Conservation (phyloP, 2,113 vertebrate genomes). For the Scortum barcoo region DNA sequence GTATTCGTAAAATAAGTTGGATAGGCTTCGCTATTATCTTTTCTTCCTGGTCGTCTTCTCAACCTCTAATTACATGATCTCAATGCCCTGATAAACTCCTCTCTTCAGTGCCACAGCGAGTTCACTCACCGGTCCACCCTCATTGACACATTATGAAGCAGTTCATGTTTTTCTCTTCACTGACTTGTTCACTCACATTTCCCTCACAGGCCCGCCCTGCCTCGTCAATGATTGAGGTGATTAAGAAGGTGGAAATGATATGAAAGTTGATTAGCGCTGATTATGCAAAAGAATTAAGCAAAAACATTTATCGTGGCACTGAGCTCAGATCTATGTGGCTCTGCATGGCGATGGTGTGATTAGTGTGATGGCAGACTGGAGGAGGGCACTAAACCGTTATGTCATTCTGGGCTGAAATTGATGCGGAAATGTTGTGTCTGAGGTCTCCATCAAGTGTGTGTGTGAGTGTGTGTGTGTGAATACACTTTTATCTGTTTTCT, state of each 20-base stretch:
- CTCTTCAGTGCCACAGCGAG: conserved; percentile 25
- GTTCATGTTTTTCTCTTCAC: conserved; percentile 70
- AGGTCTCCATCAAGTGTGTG: not conserved
- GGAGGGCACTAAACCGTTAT: conserved; percentile 40
- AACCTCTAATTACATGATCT: conserved; percentile 55
- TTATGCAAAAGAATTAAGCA: conserved; percentile 71
- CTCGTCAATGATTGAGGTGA: conserved; percentile 73
- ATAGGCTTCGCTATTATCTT: conserved; percentile 1
- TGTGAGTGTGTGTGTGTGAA: conserved; percentile 5
- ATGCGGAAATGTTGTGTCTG: conserved; percentile 23
- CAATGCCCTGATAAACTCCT: conserved; percentile 54
- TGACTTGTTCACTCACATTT: conserved; percentile 66
- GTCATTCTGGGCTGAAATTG: conserved; percentile 28
- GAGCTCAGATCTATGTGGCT: conserved; percentile 57
- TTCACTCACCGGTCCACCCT: conserved; percentile 41
- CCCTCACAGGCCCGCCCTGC: conserved; percentile 63
- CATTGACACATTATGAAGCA: conserved; percentile 71
- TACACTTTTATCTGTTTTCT: not conserved
- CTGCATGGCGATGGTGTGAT: conserved; percentile 70
- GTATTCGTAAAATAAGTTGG: conserved; percentile 9
- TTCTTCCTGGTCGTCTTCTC: conserved; percentile 23
- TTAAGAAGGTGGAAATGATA: conserved; percentile 76
- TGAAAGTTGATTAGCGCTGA: conserved; percentile 76
- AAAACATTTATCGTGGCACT: conserved; percentile 46
- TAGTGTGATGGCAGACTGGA: conserved; percentile 54